A percentile compares a stretch with the other conserved stretches of the same genome.
Evolutionary conservation across 2,113 vertebrate genomes (phyloP).

Genomic region (Connochaetes taurinus): DNA sequence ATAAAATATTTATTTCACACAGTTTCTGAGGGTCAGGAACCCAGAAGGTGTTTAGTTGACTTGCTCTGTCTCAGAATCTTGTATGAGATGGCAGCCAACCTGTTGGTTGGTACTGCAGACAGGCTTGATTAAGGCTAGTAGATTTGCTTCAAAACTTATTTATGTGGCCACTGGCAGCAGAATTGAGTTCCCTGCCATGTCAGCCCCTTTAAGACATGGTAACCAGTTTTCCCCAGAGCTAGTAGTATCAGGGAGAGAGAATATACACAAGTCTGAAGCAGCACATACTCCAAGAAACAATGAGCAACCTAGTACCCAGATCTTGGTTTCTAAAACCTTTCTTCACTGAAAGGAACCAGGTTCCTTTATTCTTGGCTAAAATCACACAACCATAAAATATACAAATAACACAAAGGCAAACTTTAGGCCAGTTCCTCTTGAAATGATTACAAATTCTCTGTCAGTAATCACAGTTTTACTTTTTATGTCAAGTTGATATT

Average conservation of each 20-base stretch:
- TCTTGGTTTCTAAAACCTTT: background rate
- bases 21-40: background rate
- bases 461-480: background rate
- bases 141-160: background rate
- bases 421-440: background rate
- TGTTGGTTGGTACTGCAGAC: background rate
- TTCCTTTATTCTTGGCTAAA: background rate
- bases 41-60: background rate
- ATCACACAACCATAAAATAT: background rate
- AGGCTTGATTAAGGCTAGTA: background rate
- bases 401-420: background rate
- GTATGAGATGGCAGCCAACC: background rate
- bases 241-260: background rate
- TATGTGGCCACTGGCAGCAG: background rate
- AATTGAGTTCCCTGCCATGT: background rate
- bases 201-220: background rate
- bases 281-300: background rate
- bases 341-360: background rate
- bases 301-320: background rate
- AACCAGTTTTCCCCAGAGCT: background rate
- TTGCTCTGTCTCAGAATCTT: background rate
- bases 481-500: background rate
- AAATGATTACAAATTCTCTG: background rate
- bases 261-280: background rate
- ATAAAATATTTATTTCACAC: background rate